A percentile compares a stretch with the other conserved stretches of the same genome.
Conservation (phyloP, 2,888 invertebrate species). For the Melipona bicolor region DNA sequence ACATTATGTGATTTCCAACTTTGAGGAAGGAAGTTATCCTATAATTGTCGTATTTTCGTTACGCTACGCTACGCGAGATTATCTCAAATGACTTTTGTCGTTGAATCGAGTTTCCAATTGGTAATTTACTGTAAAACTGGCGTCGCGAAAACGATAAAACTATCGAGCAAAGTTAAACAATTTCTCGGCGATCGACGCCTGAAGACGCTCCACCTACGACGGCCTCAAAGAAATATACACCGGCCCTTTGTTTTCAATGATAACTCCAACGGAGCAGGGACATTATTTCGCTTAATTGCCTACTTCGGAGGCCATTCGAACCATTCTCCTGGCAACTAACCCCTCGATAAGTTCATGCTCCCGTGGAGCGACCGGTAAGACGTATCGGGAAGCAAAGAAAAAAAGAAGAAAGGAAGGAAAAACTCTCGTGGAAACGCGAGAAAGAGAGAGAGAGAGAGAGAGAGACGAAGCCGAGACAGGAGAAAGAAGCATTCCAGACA, state of each 20-base stretch:
- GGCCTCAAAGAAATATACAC: conserved; percentile 17
- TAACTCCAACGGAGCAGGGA: conserved; percentile 10
- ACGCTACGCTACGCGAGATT: too few relatives aligned
- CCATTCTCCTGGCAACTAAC: conserved; percentile 16
- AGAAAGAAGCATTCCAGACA: neutral
- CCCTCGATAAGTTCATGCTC: conserved; percentile 43
- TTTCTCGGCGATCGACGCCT: conserved; percentile 8
- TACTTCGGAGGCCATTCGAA: neutral
- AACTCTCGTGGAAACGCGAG: too few relatives aligned
- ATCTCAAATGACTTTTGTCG: neutral
- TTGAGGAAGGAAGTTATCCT: too few relatives aligned
- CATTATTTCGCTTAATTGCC: conserved; percentile 49
- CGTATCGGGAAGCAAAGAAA: neutral
- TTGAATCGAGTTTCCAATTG: neutral
- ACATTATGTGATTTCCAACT: too few relatives aligned
- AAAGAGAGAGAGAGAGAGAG: neutral
- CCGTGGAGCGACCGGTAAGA: neutral
- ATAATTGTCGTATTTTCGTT: neutral
- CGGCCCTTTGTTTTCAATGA: conserved; percentile 38
- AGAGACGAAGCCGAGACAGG: neutral
- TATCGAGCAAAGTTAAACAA: conserved; percentile 11
- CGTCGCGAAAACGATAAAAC: neutral
- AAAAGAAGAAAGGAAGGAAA: too few relatives aligned
- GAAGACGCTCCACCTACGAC: neutral
- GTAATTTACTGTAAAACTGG: neutral